Base-by-base conservation (phyloP, 2,888 invertebrate species). In the Cremastinae sp. region DNA sequence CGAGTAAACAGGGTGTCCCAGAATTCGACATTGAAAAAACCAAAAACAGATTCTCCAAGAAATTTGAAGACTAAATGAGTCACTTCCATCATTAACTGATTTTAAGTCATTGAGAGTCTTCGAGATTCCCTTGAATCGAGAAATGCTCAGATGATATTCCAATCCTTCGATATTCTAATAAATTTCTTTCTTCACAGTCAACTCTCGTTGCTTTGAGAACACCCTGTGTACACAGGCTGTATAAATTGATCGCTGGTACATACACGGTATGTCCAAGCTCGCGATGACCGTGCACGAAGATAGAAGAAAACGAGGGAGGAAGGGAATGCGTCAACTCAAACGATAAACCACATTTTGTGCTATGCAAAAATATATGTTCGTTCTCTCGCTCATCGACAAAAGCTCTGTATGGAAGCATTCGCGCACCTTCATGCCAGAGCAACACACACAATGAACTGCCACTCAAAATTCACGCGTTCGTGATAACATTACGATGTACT, bases 401-500 rank as follows among this genome's bases (percentile, higher is more conserved):
- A 47, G 37, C 12, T 28, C 49, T 69, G 20, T 45, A 22, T 39
- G 37, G 12, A 28, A 39, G 41, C 22, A 49, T 14, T 49, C n/a
- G 39, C 28, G 41, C 41, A 39, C 41, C 58, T 49, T 69, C 59
- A 35, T 12, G 49, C 51, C n/a, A n/a, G n/a, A 47, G 53, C 59
- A 66, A 71, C 72, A 69, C 59, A 37, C 68, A 59, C 76, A 76
- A 76, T 69, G 69, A 76, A 73, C 76, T 76, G 76, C 76, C 76
- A 76, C 76, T 76, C 76, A 76, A 76, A 76, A 73, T 76, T 76
- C 73, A 58, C 16, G 76, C 59, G 47, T 58, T 20, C 12, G 58
- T n/a, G 58, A 43, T 73, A 39, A 76, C 73, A 72, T 75, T 64
- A 51, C 20, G 51, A 56, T 55, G 37, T 61, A 51, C 58, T 51